A percentile compares a stretch with the other conserved stretches of the same genome.
Conservation (phyloP, 2,797 vertebrate species). For the Anguilla megastoma region DNA sequence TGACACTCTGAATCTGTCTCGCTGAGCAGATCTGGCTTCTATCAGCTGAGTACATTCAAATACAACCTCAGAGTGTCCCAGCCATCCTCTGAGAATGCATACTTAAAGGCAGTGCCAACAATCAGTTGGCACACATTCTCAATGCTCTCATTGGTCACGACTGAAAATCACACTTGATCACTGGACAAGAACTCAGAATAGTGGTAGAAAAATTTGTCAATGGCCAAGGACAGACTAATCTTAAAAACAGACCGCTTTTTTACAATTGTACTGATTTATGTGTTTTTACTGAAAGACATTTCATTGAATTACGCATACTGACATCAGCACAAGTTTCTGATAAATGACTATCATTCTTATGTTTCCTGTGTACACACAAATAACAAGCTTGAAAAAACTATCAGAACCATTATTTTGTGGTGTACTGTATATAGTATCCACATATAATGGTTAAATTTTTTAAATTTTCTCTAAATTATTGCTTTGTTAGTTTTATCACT, state of each 20-base stretch:
- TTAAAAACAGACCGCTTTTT: neutral
- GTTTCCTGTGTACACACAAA: neutral
- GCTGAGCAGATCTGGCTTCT: conserved; percentile 44
- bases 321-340: neutral
- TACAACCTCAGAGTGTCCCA: conserved; percentile 26
- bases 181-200: neutral
- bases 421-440: neutral
- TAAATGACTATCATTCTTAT: neutral
- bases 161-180: neutral
- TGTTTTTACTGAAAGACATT: neutral
- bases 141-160: neutral
- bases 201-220: neutral
- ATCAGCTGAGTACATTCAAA: conserved; percentile 41
- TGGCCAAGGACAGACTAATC: neutral
- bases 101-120: neutral
- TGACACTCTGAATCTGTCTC: conserved; percentile 35
- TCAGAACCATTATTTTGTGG: neutral
- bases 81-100: neutral
- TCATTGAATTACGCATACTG: neutral
- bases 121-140: neutral
- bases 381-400: neutral
- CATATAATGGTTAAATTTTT: neutral
- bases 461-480: neutral
- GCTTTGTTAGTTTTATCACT: neutral
- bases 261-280: neutral